phyloP scores from a whole-genome alignment of 2,888 invertebrate species.

The Conus canariensis region DNA sequence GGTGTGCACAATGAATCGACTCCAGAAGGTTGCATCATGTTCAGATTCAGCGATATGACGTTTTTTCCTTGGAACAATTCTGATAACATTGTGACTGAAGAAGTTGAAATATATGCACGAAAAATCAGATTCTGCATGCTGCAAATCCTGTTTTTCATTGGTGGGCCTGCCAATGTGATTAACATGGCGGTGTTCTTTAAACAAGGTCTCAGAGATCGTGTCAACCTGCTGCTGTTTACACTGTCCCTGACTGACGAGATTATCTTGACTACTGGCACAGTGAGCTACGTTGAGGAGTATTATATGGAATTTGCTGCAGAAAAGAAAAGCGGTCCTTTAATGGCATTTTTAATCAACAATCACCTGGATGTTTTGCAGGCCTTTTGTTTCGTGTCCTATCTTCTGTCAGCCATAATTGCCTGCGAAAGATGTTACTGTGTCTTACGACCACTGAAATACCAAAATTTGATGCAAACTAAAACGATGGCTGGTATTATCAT shows the following conservation, averaged over 20 bases:
- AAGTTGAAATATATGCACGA: background rate
- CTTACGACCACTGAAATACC: background rate
- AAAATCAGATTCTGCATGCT: background rate
- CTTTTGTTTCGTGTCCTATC: background rate
- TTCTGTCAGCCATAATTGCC: conserved; percentile 7
- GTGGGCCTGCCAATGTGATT: background rate
- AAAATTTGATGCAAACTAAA: background rate
- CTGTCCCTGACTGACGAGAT: conserved; percentile 5
- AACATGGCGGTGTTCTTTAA: conserved; percentile 25
- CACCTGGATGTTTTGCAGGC: background rate
- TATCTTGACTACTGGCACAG: background rate
- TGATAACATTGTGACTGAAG: background rate
- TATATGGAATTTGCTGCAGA: background rate
- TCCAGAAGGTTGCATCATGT: background rate
- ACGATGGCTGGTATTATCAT: background rate
- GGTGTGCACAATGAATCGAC: background rate
- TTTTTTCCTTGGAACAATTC: background rate
- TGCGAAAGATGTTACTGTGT: conserved; percentile 13
- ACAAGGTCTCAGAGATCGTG: conserved; percentile 15
- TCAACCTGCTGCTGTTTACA: conserved; percentile 16
- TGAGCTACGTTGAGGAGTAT: background rate
- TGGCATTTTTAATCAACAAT: background rate
- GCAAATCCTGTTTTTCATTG: background rate
- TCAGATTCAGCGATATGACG: background rate
- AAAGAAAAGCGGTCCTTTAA: background rate